Percentiles rank a stretch among this genome's conserved stretches.
These are phyloP conservation scores for Chironomus tentans DNA, from an alignment of 2,888 invertebrate genomes.

Conservation along the genomic window DNA sequence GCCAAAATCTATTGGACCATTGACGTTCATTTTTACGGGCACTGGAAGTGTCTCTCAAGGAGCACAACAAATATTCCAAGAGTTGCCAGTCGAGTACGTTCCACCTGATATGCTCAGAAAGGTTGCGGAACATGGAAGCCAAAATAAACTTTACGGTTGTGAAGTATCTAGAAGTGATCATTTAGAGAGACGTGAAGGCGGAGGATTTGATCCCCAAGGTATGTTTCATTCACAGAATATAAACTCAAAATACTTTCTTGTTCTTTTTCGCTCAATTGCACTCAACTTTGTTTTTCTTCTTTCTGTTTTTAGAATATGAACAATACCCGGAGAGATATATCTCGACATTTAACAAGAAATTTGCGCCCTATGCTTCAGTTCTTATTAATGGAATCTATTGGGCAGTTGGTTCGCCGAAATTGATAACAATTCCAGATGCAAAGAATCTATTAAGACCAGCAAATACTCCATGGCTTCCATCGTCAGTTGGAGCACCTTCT, in stretches of 20 bases:
- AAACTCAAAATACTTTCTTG: not conserved
- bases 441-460: slow-evolving; percentile 84
- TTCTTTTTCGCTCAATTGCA: not conserved
- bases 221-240: slow-evolving; percentile 37
- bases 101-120: slow-evolving; percentile 66
- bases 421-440: slow-evolving; percentile 95
- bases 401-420: slow-evolving; percentile 93
- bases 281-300: too few relatives aligned
- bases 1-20: slow-evolving; percentile 80
- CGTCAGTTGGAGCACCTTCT: slow-evolving; percentile 77
- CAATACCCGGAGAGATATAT: slow-evolving; percentile 88
- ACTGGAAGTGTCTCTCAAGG: slow-evolving; percentile 44
- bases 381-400: slow-evolving; percentile 98
- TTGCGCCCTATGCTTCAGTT: slow-evolving; percentile 95
- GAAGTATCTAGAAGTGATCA: slow-evolving; percentile 92
- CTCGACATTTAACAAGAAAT: slow-evolving; percentile 91
- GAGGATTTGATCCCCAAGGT: slow-evolving; percentile 68
- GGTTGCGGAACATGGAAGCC: slow-evolving; percentile 95
- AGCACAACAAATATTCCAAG: slow-evolving; percentile 89
- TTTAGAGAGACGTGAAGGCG: slow-evolving; percentile 83
- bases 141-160: slow-evolving; percentile 92
- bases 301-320: slow-evolving; percentile 60
- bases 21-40: slow-evolving; percentile 15
- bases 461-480: slow-evolving; percentile 87
- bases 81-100: slow-evolving; percentile 95